Base-by-base conservation (phyloP, 2,797 vertebrate genomes). In the Hypotaenidia okinawae region DNA sequence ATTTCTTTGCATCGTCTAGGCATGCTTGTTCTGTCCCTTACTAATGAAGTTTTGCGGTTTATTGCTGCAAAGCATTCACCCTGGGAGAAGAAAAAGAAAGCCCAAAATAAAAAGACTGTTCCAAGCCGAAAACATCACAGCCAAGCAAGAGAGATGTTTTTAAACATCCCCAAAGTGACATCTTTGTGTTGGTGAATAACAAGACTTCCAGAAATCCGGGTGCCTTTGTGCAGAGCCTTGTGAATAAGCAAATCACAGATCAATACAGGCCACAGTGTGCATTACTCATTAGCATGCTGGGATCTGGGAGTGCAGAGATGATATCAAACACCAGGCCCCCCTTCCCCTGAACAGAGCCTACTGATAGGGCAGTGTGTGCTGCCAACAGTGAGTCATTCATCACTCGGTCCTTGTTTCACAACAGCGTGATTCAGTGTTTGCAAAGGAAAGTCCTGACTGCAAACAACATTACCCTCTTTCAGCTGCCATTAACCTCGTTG, bases 361-460 rank as follows among this genome's bases (percentile, higher is more conserved):
- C 96, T 96, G 92, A 96, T 94, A 96, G 91, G 87, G 91, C 84
- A 85, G 75, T 78, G 84, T 94, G 90, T 81, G 91, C 93, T 97
- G 96, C 94, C 97, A 97, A 94, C 91, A 96, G 94, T 93, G 95
- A 96, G 84, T 96, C 95, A 97, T 97, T 97, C 97, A 96, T 97
- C 91, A 83, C 87, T 75, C 28, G 3, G 18, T 92, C 81, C 94
- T 79, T 39, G 3, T 96, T 97, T 94, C 95, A 92, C 94, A 93
- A 96, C 95, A 95, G 94, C 81, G 58, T 89, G 91, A 96, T 97
- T 94, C 94, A 96, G 75, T 95, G 93, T 95, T 96, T 97, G 92
- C 90, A 92, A 95, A 93, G 86, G 82, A 93, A 94, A 49, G 62
- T 79, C 84, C 79, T 95, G 82, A 93, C 93, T 96, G 57, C 91